Conservation (phyloP, 1,140 invertebrate genomes). For the Homalodisca vitripennis region DNA sequence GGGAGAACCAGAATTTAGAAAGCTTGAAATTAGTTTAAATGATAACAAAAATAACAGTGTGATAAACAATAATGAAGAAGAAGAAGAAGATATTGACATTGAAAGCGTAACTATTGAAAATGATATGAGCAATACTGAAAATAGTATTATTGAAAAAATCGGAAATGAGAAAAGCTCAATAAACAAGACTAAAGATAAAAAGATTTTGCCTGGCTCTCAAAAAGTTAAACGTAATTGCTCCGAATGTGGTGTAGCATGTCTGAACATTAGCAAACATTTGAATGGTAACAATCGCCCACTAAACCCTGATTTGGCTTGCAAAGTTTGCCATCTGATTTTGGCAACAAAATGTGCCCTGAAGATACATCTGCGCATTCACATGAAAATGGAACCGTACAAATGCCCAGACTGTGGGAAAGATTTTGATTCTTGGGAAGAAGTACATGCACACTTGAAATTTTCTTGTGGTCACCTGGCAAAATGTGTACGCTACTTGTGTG, state of each 20-base stretch:
- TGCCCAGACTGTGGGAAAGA: conserved; percentile 35
- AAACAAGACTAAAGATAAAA: not conserved
- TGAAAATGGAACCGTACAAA: conserved; percentile 23
- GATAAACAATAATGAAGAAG: not conserved
- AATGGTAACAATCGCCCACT: not conserved
- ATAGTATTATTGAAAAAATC: no score
- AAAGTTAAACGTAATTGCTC: not conserved
- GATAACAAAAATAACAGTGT: not conserved
- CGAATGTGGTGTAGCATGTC: not conserved
- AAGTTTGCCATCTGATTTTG: conserved; percentile 22
- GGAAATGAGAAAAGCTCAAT: no score
- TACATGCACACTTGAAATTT: conserved; percentile 26
- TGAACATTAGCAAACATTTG: conserved; percentile 13
- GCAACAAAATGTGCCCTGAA: conserved; percentile 32
- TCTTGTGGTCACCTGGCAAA: conserved; percentile 31
- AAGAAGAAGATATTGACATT: conserved; percentile 2
- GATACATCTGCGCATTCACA: conserved; percentile 33
- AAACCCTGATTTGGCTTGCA: conserved; percentile 6
- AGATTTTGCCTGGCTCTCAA: not conserved
- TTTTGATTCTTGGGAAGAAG: conserved; percentile 19
- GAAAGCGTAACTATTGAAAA: no score
- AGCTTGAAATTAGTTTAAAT: not conserved
- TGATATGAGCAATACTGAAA: no score
- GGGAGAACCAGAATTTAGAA: no score
- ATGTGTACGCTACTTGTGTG: conserved; percentile 28